phyloP scores from a whole-genome alignment of 2,888 invertebrate genomes.

The Mayetiola destructor region DNA sequence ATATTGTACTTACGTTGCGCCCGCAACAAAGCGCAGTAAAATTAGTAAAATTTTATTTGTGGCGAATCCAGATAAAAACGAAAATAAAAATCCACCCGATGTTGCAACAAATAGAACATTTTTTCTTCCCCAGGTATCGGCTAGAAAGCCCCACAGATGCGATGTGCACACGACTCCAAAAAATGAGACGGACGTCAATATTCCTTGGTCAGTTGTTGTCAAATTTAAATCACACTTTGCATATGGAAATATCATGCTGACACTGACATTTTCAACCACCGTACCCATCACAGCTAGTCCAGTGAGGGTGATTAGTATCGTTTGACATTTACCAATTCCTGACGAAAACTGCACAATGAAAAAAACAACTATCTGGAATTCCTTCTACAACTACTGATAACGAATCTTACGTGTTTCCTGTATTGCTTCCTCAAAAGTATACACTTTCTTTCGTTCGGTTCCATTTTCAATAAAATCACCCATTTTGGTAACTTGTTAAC shows the following conservation, averaged over 20 bases:
- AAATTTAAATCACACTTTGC: slow-evolving; percentile 52
- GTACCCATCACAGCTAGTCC: slow-evolving; percentile 51
- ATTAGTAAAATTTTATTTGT: slow-evolving; percentile 35
- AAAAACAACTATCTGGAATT: too few relatives aligned
- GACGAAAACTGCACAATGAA: background rate
- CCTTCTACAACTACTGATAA: background rate
- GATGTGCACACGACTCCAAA: slow-evolving; percentile 57
- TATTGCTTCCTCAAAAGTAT: background rate
- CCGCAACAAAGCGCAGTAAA: slow-evolving; percentile 47
- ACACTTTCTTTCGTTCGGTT: too few relatives aligned
- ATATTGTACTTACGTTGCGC: slow-evolving; percentile 41
- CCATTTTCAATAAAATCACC: too few relatives aligned
- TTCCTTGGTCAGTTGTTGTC: slow-evolving; percentile 44
- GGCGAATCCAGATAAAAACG: slow-evolving; percentile 44
- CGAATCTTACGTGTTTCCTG: background rate
- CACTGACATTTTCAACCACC: slow-evolving; percentile 50
- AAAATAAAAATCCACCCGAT: slow-evolving; percentile 39
- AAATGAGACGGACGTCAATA: slow-evolving; percentile 50
- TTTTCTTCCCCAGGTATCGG: slow-evolving; percentile 54
- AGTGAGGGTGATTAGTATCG: background rate
- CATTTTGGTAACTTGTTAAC: too few relatives aligned
- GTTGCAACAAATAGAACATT: slow-evolving; percentile 41
- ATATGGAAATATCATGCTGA: slow-evolving; percentile 50
- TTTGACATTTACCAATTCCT: background rate
- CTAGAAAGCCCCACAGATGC: slow-evolving; percentile 61